Evolutionary conservation across 1,140 invertebrate species (phyloP), one percentile per base, ranked within the genome.

Genomic region (Leucophenga varia): DNA sequence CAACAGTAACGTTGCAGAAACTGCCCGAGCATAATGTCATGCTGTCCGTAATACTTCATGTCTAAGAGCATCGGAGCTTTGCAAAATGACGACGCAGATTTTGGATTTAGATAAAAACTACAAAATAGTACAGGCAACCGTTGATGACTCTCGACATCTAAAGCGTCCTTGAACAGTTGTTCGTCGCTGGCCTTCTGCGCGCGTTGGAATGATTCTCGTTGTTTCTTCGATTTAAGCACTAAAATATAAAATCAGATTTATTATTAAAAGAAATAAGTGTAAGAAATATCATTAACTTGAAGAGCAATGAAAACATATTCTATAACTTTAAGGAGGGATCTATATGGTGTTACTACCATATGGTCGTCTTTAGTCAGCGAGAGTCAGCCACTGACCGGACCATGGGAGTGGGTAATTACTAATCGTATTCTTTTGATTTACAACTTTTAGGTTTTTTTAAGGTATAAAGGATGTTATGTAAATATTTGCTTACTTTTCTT

Each of bases 1-100:
- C 95, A 91, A 75, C 95, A 98, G 70, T 95, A 97, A 38, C 88
- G 82, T 73, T 96, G 91, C 2, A 99, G 78, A 75, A 98, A 99
- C 50, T 86, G 87, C 31, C 95, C 97, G 3, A 99, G 74, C 3
- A 95, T 89, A 49, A 98, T 96, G 72, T 99, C 97, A 64, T 95
- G 92, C 13, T 84, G 80, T 0, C 92, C 93, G 76, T 98, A 98
- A 74, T 96, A 90, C 54, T 95, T 90, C 91, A 98, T 98, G 38
- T 76, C 64, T 47, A 74, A 50, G 19, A 75, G 38, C 42, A 61
- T 61, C 17, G 74, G 51, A 28, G 65, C 52, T 47, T 63, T 61
- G 47, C 64, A 69, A 47, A 74, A 68, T 2, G 68, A 69, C 0
- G 72, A 67, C 1, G 61, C 71, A 1, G 59, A 60, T 31, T 76